Percentiles rank a stretch among this genome's conserved stretches.
Conservation (phyloP, 1,140 invertebrate genomes). For the Spodoptera litura region DNA sequence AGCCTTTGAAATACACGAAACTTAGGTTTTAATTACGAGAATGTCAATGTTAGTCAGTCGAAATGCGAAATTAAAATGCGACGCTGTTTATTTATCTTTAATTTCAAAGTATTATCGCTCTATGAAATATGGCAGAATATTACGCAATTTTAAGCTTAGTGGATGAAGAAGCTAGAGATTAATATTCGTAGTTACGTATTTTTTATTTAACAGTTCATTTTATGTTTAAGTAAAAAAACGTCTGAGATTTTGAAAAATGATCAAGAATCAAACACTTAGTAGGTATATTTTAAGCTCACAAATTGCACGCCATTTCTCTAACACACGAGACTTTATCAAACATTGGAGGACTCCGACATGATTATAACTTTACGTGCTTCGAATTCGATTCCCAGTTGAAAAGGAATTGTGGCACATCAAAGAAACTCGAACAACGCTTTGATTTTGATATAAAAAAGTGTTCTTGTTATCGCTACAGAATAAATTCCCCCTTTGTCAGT, state of each 20-base stretch:
- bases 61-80: neutral
- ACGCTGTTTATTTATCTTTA: neutral
- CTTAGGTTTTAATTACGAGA: constrained; percentile 40
- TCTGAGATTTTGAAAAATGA: neutral
- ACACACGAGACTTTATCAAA: constrained; percentile 78
- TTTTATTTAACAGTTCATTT: too few species aligned
- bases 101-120: neutral
- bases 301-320: constrained; percentile 73
- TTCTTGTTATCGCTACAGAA: constrained; percentile 69
- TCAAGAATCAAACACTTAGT: constrained; percentile 47
- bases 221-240: neutral
- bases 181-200: too few species aligned
- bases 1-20: constrained; percentile 54
- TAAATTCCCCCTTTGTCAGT: constrained; percentile 57
- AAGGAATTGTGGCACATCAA: constrained; percentile 73
- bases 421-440: constrained; percentile 70
- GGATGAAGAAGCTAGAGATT: too few species aligned
- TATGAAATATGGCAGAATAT: too few species aligned
- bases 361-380: constrained; percentile 76
- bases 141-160: too few species aligned
- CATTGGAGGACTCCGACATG: constrained; percentile 78
- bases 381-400: constrained; percentile 64
- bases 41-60: neutral
- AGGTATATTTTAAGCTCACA: constrained; percentile 52
- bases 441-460: constrained; percentile 75